Percentiles rank a stretch among this genome's conserved stretches.
Evolutionary conservation across 2,888 invertebrate genomes (phyloP).

Genomic region (Calameuta idolon): DNA sequence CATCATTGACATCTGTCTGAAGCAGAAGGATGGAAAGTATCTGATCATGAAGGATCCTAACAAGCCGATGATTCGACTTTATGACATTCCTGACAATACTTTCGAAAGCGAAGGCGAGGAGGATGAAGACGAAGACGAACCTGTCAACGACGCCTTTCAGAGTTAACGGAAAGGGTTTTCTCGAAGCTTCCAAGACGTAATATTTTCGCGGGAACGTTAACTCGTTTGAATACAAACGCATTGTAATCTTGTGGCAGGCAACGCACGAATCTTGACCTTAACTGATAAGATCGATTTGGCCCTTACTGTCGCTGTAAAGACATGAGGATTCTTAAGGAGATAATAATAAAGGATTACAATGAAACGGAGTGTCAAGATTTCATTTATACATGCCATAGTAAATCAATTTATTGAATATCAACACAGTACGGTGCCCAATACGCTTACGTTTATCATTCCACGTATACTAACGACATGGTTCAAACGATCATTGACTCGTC

Average conservation of each 20-base stretch:
- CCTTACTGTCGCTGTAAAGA: conserved; percentile 14
- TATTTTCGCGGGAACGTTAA: neutral
- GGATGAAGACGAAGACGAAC: conserved; percentile 81
- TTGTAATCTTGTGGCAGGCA: conserved; percentile 1
- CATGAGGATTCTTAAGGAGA: conserved; percentile 13
- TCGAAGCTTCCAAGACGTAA: neutral
- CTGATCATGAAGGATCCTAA: conserved; percentile 99
- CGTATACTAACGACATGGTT: neutral
- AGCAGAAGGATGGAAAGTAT: conserved; percentile 96
- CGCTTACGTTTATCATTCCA: neutral
- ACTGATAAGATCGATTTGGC: neutral
- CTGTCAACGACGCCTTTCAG: conserved; percentile 62
- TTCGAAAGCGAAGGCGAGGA: conserved; percentile 98
- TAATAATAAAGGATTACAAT: conserved; percentile 25
- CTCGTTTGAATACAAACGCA: neutral
- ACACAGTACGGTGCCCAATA: neutral
- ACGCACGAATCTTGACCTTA: neutral
- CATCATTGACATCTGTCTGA: conserved; percentile 97
- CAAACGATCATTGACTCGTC: neutral
- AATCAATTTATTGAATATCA: neutral
- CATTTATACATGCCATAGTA: neutral
- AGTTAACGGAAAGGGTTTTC: conserved; percentile 44
- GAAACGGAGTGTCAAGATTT: neutral
- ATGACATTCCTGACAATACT: conserved; percentile 98
- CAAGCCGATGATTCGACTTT: conserved; percentile 96